Evolutionary conservation across 2,888 invertebrate species (phyloP), one percentile per base, ranked within the genome.

Genomic region (Meghimatium bilineatum): DNA sequence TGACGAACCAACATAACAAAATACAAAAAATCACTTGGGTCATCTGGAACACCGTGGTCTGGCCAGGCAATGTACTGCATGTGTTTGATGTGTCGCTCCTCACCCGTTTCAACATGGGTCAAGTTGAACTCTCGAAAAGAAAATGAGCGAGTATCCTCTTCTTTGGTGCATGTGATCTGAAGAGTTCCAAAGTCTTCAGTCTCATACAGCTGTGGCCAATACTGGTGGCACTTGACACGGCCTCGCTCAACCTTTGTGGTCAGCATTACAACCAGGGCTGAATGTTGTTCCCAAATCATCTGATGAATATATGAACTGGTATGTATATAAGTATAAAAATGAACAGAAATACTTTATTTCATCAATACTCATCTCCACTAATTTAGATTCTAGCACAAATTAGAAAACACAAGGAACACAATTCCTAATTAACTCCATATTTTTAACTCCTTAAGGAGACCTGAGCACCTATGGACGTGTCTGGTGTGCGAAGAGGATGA

Each of bases 1-100:
- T 95, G 86, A 95, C 95, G 91, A 29, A 97, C 97, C 88, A 95
- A 95, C 88, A 96, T 96, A 1, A 98, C 97, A 94, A 99, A 99
- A 88, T 96, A 95, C 80, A 99, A 95, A 94, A 99, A 99, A 90
- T 97, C 96, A 82, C 96, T 95, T 82, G 97, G 96, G 93, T 98
- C 98, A 86, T 97, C 97, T 3, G 99, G 99, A 66, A 99, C 98
- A 67, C 99, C 99, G 94, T 99, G 99, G 95, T 99, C 99, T 0
- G 96, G 96, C 96, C 96, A 96, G n/a, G 96, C 95, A 94, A 94
- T 96, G 95, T 99, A 99, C 94, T 99, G 99, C 95, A 99, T 96
- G 93, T 99, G 99, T 44, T 97, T 97, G 84, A 99, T 96, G 89
- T 96, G 96, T 44, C 98, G 95, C 91, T 96, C 96, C 86, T 96